Evolutionary conservation across 2,113 vertebrate species (phyloP).

Genomic region (Girardinichthys multiradiatus): DNA sequence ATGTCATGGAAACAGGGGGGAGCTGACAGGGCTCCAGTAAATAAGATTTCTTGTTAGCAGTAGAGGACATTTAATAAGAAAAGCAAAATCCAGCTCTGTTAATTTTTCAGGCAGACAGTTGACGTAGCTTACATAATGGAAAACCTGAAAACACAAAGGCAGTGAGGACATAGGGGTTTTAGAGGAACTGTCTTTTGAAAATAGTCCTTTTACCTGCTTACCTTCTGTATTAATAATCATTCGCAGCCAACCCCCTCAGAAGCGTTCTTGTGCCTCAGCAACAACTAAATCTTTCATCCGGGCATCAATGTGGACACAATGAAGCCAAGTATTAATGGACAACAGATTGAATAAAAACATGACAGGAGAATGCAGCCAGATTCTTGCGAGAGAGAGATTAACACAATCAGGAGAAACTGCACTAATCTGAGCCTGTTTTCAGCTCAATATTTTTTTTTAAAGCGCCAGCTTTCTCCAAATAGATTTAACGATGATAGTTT

Average conservation of each 20-base stretch:
- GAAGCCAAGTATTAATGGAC: background rate
- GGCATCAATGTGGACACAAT: background rate
- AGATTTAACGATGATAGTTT: background rate
- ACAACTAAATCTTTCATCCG: background rate
- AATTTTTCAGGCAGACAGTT: background rate
- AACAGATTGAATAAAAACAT: background rate
- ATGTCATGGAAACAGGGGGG: constrained; percentile 30
- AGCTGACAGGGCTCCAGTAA: constrained; percentile 30
- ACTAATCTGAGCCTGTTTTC: background rate
- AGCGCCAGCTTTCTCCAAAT: background rate
- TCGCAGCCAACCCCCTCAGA: background rate
- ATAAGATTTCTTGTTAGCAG: constrained; percentile 47
- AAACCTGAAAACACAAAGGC: background rate
- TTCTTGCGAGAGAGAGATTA: background rate
- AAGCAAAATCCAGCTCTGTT: constrained; percentile 1
- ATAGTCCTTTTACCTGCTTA: background rate
- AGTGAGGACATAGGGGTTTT: background rate
- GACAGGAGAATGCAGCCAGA: background rate
- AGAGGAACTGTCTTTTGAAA: background rate
- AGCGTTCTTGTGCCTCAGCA: background rate
- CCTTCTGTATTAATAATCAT: background rate
- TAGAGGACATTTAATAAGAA: constrained; percentile 6
- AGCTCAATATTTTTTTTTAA: background rate
- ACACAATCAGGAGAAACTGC: background rate
- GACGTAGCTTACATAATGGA: background rate